Evolutionary conservation across 2,797 vertebrate genomes (phyloP).

Genomic region (Loriculus beryllinus): DNA sequence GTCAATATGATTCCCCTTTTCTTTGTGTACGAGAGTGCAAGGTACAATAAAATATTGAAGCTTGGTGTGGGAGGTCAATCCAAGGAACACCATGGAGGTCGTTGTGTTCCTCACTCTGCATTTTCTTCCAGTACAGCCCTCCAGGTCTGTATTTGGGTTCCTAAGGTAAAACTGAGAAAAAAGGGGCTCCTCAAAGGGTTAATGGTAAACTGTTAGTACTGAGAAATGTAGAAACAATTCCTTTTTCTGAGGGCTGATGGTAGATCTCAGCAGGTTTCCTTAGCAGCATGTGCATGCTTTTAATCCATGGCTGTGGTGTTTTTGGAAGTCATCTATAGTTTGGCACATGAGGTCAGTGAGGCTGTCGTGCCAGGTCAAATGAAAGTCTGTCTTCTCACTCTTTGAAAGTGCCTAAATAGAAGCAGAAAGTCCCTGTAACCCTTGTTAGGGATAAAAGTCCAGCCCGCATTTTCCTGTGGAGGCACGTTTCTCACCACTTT

Average conservation of each 20-base stretch:
- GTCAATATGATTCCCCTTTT: background rate
- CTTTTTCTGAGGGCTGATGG: background rate
- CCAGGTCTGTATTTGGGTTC: background rate
- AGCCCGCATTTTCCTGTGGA: background rate
- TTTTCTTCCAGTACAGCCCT: background rate
- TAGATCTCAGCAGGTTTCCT: background rate
- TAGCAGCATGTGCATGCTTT: background rate
- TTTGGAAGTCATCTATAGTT: background rate
- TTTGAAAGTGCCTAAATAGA: background rate
- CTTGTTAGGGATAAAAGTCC: background rate
- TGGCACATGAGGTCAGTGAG: background rate
- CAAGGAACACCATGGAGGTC: background rate
- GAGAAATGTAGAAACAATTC: background rate
- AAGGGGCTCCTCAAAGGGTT: background rate
- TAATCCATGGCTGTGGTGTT: fast-evolving
- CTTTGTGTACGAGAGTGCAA: background rate
- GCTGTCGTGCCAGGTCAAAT: fast-evolving
- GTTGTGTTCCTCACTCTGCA: background rate
- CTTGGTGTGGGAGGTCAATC: background rate
- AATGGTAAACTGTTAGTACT: background rate
- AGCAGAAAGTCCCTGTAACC: background rate
- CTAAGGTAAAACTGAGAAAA: background rate
- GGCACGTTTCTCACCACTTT: background rate
- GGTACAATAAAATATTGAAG: background rate
- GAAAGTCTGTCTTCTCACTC: background rate